These are phyloP conservation scores for Zalophus californianus DNA, from an alignment of 2,797 vertebrate genomes.

Conservation along the genomic window DNA sequence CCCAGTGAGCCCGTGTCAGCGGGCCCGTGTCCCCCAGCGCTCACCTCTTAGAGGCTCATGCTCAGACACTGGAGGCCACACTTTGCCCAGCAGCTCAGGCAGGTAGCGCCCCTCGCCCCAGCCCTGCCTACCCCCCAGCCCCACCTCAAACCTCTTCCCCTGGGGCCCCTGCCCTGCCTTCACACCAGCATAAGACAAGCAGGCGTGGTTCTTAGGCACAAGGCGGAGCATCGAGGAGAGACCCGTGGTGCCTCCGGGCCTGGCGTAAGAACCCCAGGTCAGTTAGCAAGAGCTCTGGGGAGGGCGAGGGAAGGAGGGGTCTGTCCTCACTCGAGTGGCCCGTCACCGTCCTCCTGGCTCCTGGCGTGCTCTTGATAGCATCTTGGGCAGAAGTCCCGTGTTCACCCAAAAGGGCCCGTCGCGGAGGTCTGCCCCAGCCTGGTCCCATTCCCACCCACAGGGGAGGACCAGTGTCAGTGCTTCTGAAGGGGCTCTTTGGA, in stretches of 20 bases:
- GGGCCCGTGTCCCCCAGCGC: accelerated
- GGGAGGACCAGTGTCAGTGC: neutral
- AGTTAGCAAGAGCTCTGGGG: neutral
- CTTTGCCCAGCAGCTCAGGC: neutral
- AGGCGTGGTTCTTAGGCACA: neutral
- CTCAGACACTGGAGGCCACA: neutral
- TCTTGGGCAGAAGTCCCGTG: neutral
- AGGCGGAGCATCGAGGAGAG: neutral
- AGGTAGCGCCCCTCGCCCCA: neutral
- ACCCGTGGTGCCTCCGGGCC: accelerated
- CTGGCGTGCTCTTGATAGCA: neutral
- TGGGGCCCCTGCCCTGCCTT: neutral
- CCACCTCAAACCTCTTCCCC: neutral
- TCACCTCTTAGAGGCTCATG: neutral
- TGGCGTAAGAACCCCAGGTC: neutral
- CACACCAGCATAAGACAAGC: neutral
- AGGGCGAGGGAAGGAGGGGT: neutral
- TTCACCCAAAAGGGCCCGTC: neutral
- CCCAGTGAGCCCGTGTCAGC: neutral
- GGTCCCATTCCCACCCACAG: neutral
- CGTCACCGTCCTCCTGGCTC: neutral
- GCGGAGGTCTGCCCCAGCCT: neutral
- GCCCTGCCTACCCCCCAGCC: neutral
- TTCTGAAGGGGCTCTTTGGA: neutral
- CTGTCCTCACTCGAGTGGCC: neutral